Evolutionary conservation across 2,797 vertebrate genomes (phyloP).

Genomic region (Coccyzus lansbergi): DNA sequence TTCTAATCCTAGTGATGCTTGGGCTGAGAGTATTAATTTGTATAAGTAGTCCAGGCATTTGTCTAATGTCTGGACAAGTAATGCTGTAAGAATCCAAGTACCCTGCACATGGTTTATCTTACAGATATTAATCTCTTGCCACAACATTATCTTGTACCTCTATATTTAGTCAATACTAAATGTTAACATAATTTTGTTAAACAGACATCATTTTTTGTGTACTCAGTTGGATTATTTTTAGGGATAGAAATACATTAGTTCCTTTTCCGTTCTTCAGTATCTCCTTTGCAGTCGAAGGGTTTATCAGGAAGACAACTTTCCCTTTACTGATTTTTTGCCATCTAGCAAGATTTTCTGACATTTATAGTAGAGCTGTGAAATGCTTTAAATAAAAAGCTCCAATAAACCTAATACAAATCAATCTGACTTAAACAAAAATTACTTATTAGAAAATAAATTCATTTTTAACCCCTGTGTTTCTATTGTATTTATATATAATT

Average conservation of each 20-base stretch:
- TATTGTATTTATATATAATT: background rate
- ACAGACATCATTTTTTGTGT: background rate
- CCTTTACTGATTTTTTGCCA: slow-evolving; percentile 23
- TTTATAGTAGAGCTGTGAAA: slow-evolving; percentile 34
- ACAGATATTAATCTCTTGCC: background rate
- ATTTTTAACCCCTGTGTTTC: background rate
- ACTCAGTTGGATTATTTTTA: background rate
- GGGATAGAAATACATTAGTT: background rate
- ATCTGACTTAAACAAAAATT: background rate
- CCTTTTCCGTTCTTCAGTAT: background rate
- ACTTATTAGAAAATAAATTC: background rate
- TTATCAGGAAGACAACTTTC: background rate
- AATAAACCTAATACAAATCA: slow-evolving; percentile 1
- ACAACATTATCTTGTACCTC: background rate
- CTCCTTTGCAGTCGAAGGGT: background rate
- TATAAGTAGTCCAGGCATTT: background rate
- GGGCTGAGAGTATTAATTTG: background rate
- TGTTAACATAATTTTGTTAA: background rate
- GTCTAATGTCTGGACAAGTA: background rate
- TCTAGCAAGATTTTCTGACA: slow-evolving; percentile 56
- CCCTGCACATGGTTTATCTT: background rate
- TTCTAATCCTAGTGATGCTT: background rate
- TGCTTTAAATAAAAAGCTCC: slow-evolving; percentile 36
- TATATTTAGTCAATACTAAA: background rate
- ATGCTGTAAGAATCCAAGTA: background rate